A percentile compares a stretch with the other conserved stretches of the same genome.
Conservation (phyloP, 2,888 invertebrate species). For the Conops quadrifasciatus region DNA sequence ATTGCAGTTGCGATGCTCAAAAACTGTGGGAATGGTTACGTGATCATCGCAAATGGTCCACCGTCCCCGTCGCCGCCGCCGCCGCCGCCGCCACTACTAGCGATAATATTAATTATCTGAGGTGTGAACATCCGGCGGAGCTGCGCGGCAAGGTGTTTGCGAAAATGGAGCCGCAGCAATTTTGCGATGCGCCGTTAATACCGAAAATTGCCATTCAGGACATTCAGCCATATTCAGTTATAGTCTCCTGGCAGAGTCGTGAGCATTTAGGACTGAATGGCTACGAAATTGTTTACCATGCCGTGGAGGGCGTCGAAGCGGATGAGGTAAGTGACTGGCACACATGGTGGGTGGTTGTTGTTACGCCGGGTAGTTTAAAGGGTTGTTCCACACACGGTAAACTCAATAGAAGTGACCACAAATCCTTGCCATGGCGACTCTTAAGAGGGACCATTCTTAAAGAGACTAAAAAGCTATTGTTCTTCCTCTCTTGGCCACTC, state of each 20-base stretch:
- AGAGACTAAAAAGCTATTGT: too few species aligned
- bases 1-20: constrained; percentile 89
- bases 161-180: constrained; percentile 78
- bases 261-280: constrained; percentile 86
- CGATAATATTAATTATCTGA: constrained; percentile 68
- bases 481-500: too few species aligned
- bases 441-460: too few species aligned
- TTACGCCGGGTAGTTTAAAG: too few species aligned
- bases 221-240: constrained; percentile 85
- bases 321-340: constrained; percentile 44
- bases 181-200: constrained; percentile 85
- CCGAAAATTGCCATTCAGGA: constrained; percentile 87
- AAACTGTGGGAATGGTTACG: constrained; percentile 93
- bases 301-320: constrained; percentile 67
- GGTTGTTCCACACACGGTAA: too few species aligned
- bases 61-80: constrained; percentile 16
- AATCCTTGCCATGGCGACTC: too few species aligned
- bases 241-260: constrained; percentile 89
- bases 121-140: constrained; percentile 85
- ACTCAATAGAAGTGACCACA: too few species aligned
- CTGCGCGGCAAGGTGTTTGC: constrained; percentile 79
- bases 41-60: constrained; percentile 78
- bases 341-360: not conserved
- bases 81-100: constrained; percentile 35
- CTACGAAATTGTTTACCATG: constrained; percentile 85